These are phyloP conservation scores for Quiscalus mexicanus DNA, from an alignment of 2,113 vertebrate genomes.

Conservation along the genomic window DNA sequence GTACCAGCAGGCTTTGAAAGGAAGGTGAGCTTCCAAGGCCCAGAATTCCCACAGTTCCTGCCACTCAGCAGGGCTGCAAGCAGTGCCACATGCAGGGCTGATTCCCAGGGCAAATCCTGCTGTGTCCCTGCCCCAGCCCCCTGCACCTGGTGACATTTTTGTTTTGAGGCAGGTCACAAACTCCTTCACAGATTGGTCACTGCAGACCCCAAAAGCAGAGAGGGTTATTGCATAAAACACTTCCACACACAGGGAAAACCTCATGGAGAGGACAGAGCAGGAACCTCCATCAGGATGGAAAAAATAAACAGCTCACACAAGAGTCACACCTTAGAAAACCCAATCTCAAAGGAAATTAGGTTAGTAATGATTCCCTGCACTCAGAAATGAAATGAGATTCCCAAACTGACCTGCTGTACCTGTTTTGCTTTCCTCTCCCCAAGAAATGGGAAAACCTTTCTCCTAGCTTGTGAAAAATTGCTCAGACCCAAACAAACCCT, in stretches of 20 bases:
- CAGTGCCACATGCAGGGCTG: background rate
- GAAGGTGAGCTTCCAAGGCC: background rate
- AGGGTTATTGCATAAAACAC: background rate
- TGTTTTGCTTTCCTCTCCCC: background rate
- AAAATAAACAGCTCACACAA: background rate
- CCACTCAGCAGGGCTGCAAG: background rate
- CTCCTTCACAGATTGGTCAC: background rate
- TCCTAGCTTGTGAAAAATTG: background rate
- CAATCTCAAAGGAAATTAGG: background rate
- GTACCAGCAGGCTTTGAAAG: background rate
- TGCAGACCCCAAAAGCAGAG: background rate
- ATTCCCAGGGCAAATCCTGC: background rate
- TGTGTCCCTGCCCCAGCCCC: background rate
- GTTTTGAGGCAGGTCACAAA: background rate
- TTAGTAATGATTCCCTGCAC: background rate
- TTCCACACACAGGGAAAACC: background rate
- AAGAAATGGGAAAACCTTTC: background rate
- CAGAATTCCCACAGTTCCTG: background rate
- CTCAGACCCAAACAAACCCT: background rate
- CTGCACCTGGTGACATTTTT: background rate
- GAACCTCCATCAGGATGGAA: background rate
- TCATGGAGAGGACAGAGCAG: background rate
- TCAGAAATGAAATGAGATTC: background rate
- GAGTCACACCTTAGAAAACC: background rate
- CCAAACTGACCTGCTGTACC: background rate